Evolutionary conservation across 2,888 invertebrate species (phyloP).

Genomic region (Aspidapion aeneum): DNA sequence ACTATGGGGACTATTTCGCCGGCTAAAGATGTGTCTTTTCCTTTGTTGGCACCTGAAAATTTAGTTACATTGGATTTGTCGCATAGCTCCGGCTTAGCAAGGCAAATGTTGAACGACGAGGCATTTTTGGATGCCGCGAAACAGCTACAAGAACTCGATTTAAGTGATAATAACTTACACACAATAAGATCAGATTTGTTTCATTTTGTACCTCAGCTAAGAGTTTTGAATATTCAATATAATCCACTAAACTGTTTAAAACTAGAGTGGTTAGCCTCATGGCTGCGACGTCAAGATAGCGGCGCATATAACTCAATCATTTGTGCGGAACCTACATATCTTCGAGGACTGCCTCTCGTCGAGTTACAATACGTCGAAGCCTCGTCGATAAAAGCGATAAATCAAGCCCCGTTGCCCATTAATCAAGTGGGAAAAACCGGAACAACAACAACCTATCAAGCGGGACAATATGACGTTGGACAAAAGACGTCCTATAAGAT

Average conservation of each 20-base stretch:
- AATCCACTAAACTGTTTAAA: conserved; percentile 71
- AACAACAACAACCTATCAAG: neutral
- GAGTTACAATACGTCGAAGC: conserved; percentile 40
- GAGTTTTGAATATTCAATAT: conserved; percentile 61
- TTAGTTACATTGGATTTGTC: conserved; percentile 73
- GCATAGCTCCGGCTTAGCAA: conserved; percentile 67
- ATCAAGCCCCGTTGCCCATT: conserved; percentile 12
- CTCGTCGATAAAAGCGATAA: conserved; percentile 12
- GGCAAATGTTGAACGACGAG: conserved; percentile 66
- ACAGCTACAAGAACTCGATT: conserved; percentile 65
- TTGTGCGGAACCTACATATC: conserved; percentile 46
- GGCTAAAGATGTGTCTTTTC: conserved; percentile 63
- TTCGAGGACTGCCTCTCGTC: conserved; percentile 43
- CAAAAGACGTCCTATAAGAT: neutral
- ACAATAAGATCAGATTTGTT: conserved; percentile 65
- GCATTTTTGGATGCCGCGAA: conserved; percentile 69
- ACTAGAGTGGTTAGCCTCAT: conserved; percentile 62
- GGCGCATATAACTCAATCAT: conserved; percentile 42
- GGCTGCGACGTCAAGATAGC: conserved; percentile 58
- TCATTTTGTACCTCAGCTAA: conserved; percentile 66
- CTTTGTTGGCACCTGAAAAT: conserved; percentile 66
- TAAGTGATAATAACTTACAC: conserved; percentile 61
- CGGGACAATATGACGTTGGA: neutral
- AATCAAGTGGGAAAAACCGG: conserved; percentile 8
- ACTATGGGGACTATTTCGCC: conserved; percentile 56